A percentile compares a stretch with the other conserved stretches of the same genome.
phyloP scores from a whole-genome alignment of 2,888 invertebrate genomes.

The Gnatocerus cornutus region DNA sequence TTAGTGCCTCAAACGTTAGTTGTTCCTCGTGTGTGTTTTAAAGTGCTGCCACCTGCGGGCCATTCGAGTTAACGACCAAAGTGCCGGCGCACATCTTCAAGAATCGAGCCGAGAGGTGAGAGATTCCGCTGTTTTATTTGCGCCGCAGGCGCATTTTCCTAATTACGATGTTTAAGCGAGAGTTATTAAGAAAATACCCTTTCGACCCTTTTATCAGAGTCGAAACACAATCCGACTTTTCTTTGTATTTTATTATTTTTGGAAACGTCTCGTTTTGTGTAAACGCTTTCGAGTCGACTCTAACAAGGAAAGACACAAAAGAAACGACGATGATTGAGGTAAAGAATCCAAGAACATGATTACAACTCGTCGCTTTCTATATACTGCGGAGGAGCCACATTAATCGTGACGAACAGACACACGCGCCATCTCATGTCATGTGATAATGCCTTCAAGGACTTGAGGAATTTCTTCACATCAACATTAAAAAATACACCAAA shows the following conservation, averaged over 20 bases:
- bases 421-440: not conserved
- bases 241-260: conserved; percentile 10
- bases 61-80: conserved; percentile 30
- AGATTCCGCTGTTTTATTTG: conserved; percentile 26
- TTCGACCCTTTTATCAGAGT: conserved; percentile 10
- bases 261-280: conserved; percentile 4
- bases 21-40: conserved; percentile 26
- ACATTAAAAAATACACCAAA: not conserved
- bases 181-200: conserved; percentile 13
- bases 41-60: conserved; percentile 39
- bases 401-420: conserved; percentile 5
- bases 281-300: not conserved
- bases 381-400: conserved; percentile 9
- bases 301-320: conserved; percentile 13
- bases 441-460: not conserved
- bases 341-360: conserved; percentile 10
- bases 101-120: conserved; percentile 17
- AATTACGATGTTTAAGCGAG: conserved; percentile 18
- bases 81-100: conserved; percentile 29
- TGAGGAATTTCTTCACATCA: not conserved
- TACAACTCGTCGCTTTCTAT: conserved; percentile 14
- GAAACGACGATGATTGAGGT: conserved; percentile 11
- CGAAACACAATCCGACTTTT: not conserved
- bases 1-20: conserved; percentile 16
- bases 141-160: conserved; percentile 21